phyloP scores from a whole-genome alignment of 1,140 invertebrate species.

The Drepana arcuata region DNA sequence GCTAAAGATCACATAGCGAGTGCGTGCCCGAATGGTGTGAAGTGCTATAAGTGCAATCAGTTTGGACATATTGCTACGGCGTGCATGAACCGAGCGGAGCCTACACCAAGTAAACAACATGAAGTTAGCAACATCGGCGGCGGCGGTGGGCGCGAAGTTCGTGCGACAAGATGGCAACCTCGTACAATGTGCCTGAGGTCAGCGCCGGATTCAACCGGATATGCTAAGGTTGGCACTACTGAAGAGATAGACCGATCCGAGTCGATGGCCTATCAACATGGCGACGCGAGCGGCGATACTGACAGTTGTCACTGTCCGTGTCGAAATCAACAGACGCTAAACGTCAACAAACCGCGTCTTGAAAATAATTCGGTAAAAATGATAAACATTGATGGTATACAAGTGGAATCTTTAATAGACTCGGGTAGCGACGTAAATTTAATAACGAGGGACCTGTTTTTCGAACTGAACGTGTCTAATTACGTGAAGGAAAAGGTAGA shows the following conservation, averaged over 20 bases:
- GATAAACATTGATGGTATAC: neutral
- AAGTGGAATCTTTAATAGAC: neutral
- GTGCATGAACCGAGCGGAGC: too few species aligned
- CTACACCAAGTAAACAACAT: too few species aligned
- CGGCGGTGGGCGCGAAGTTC: neutral
- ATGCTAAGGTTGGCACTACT: too few species aligned
- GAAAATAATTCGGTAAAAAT: constrained; percentile 1
- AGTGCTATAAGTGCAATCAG: constrained; percentile 27
- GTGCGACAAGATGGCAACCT: too few species aligned
- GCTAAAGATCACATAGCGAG: constrained; percentile 15
- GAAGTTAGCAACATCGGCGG: too few species aligned
- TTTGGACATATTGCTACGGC: constrained; percentile 11
- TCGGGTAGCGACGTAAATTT: too few species aligned
- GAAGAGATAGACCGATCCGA: too few species aligned
- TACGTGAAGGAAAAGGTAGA: neutral
- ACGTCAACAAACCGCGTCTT: constrained; percentile 3
- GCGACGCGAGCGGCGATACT: too few species aligned
- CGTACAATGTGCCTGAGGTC: too few species aligned
- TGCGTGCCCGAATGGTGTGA: constrained; percentile 18
- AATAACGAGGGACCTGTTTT: neutral
- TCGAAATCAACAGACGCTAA: constrained; percentile 1
- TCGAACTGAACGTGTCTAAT: neutral
- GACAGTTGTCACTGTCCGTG: neutral
- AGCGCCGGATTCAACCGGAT: too few species aligned
- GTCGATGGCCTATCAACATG: too few species aligned